Conservation (phyloP, 1,140 invertebrate species). For the Rhyzopertha dominica region DNA sequence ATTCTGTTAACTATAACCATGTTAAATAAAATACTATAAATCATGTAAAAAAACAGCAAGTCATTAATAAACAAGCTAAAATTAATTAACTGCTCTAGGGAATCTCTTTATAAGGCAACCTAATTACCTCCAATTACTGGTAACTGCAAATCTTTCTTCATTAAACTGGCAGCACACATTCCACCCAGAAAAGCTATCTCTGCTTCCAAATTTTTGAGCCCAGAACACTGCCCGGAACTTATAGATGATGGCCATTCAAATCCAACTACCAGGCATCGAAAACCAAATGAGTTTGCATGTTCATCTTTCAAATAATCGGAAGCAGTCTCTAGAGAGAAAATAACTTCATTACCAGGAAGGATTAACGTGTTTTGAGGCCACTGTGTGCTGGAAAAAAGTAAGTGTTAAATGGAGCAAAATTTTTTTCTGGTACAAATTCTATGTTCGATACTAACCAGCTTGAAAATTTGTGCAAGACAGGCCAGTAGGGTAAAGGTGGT, state of each 20-base stretch:
- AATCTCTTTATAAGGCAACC: conserved; percentile 1
- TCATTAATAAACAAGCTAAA: neutral
- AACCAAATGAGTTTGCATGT: conserved; percentile 77
- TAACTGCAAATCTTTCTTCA: conserved; percentile 78
- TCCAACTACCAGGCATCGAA: conserved; percentile 86
- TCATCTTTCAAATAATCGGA: conserved; percentile 94
- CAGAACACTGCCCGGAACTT: conserved; percentile 37
- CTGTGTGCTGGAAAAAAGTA: conserved; percentile 54
- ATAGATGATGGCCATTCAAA: conserved; percentile 71
- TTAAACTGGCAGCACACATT: conserved; percentile 81
- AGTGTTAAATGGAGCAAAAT: no score
- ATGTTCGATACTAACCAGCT: conserved; percentile 30
- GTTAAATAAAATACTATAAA: no score
- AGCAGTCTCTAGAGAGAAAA: conserved; percentile 92
- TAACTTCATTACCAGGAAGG: conserved; percentile 88
- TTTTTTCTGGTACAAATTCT: no score
- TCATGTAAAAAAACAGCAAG: neutral
- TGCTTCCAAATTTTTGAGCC: conserved; percentile 77
- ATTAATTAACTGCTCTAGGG: neutral
- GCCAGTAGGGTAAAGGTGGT: conserved; percentile 56
- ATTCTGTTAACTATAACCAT: no score
- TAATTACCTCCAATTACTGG: conserved; percentile 59
- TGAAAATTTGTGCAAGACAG: conserved; percentile 64
- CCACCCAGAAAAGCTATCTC: conserved; percentile 88
- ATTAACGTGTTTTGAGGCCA: conserved; percentile 86